A percentile compares a stretch with the other conserved stretches of the same genome.
These are phyloP conservation scores for Mesopsocus fuscifrons DNA, from an alignment of 2,888 invertebrate species.

Conservation along the genomic window DNA sequence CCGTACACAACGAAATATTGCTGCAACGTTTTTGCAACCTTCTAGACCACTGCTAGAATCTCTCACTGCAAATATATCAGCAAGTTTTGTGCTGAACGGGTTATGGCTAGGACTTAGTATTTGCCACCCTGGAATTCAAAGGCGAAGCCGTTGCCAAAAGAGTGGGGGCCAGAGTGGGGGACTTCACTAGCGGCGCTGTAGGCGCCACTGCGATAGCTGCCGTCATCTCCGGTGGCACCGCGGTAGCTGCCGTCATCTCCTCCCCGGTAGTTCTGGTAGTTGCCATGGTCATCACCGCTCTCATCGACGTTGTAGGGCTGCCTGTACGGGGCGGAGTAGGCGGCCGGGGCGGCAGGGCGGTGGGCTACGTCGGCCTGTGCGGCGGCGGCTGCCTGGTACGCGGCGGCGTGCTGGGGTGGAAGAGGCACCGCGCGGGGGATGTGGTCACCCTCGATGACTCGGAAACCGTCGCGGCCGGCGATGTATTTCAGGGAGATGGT, in stretches of 20 bases:
- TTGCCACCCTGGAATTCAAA: conserved; percentile 41
- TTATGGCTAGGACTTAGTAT: too few species aligned
- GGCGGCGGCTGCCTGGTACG: conserved; percentile 15
- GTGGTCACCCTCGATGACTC: conserved; percentile 29
- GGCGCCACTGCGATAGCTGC: conserved; percentile 20
- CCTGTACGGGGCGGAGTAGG: conserved; percentile 18
- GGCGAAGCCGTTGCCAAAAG: conserved; percentile 39
- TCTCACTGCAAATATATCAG: too few species aligned
- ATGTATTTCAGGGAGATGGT: conserved; percentile 41
- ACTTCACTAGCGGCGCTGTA: conserved; percentile 23
- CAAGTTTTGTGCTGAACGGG: too few species aligned
- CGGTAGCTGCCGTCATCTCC: conserved; percentile 14
- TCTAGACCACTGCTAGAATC: too few species aligned
- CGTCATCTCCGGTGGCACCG: conserved; percentile 14
- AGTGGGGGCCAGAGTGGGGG: conserved; percentile 30
- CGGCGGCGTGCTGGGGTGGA: conserved; percentile 13
- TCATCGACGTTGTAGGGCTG: conserved; percentile 26
- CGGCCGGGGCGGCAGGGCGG: conserved; percentile 14
- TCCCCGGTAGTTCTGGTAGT: conserved; percentile 26
- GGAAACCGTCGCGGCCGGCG: conserved; percentile 28
- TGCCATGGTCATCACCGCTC: conserved; percentile 27
- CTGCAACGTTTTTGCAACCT: too few species aligned
- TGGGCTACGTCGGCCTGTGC: conserved; percentile 2
- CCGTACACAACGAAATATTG: too few species aligned
- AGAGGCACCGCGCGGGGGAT: conserved; percentile 22